Conservation (phyloP, 2,797 vertebrate species). For the Catostomus latipinnis region DNA sequence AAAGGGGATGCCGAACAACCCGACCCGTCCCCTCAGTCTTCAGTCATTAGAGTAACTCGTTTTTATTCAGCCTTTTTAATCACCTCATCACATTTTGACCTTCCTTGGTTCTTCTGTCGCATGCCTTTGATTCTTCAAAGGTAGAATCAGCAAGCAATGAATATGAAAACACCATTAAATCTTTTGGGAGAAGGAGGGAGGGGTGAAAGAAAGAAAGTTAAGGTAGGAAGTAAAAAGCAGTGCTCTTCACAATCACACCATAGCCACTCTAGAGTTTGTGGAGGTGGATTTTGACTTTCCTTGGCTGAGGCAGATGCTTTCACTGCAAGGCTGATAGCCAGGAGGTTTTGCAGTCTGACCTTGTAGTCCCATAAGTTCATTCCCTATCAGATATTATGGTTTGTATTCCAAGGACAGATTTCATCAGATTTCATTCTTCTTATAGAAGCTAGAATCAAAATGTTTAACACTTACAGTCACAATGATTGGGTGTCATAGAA, state of each 20-base stretch:
- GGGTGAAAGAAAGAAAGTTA: constrained; percentile 5
- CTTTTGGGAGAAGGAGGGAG: constrained; percentile 33
- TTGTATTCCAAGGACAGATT: too few species aligned
- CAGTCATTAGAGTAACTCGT: constrained; percentile 23
- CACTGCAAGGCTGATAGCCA: background rate
- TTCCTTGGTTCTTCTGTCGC: constrained; percentile 28
- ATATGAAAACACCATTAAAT: constrained; percentile 41
- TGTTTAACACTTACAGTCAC: background rate
- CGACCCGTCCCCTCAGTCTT: constrained; percentile 10
- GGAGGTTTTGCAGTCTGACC: background rate
- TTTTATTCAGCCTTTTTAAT: constrained; percentile 33
- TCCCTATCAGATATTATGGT: background rate
- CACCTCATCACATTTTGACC: constrained; percentile 32
- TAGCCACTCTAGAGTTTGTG: constrained; percentile 18
- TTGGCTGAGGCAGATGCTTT: background rate
- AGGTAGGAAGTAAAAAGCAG: constrained; percentile 11
- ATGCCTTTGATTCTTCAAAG: constrained; percentile 48
- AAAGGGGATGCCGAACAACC: background rate
- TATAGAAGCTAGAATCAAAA: too few species aligned
- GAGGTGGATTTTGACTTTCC: constrained; percentile 24
- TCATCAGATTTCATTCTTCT: too few species aligned
- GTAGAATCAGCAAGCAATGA: constrained; percentile 37
- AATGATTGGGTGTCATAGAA: background rate
- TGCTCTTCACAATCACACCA: background rate
- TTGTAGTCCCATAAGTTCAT: background rate